A percentile compares a stretch with the other conserved stretches of the same genome.
phyloP scores from a whole-genome alignment of 2,888 invertebrate genomes.

The Coleophora deauratella region DNA sequence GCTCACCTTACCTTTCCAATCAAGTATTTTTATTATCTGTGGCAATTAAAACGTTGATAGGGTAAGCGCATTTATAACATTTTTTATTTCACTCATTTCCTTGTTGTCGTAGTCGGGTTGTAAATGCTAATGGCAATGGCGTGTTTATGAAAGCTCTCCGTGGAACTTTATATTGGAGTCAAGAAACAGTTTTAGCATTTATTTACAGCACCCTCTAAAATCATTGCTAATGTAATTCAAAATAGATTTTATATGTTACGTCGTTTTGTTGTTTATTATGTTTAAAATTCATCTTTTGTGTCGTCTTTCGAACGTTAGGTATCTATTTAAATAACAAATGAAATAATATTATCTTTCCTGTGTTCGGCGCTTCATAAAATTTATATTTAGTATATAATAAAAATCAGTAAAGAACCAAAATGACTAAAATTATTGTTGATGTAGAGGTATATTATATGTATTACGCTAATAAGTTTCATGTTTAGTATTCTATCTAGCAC shows the following conservation, averaged over 20 bases:
- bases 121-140: constrained; percentile 16
- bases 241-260: constrained; percentile 44
- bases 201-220: constrained; percentile 32
- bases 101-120: background rate
- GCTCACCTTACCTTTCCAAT: constrained; percentile 25
- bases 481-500: constrained; percentile 2
- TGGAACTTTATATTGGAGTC: constrained; percentile 25
- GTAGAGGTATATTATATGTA: background rate
- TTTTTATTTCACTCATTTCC: background rate
- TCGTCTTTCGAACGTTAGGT: constrained; percentile 14
- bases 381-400: too few species aligned
- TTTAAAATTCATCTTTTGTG: constrained; percentile 18
- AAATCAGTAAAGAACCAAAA: too few species aligned
- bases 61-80: background rate
- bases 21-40: constrained; percentile 7
- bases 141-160: constrained; percentile 16
- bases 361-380: too few species aligned
- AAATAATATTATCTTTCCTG: too few species aligned
- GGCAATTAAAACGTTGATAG: constrained; percentile 4
- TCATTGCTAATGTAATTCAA: constrained; percentile 26
- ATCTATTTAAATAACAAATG: background rate
- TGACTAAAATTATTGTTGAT: too few species aligned
- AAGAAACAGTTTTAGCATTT: constrained; percentile 28
- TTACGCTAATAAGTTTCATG: constrained; percentile 1
- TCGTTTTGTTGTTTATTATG: too few species aligned